Conservation (phyloP, 2,113 vertebrate genomes). For the Rhinichthys klamathensis region DNA sequence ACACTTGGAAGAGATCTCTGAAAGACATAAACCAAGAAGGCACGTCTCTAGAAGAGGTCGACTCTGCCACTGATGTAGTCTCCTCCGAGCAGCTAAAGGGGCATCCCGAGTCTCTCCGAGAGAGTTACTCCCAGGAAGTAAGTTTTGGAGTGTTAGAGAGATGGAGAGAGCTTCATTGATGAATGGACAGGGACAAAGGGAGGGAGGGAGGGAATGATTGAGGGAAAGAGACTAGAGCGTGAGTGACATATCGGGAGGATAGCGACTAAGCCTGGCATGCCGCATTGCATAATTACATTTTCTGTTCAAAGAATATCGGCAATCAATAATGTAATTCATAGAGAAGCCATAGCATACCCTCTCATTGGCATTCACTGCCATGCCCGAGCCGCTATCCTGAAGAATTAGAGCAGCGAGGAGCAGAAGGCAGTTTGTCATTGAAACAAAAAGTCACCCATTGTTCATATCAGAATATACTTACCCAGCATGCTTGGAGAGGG, state of each 20-base stretch:
- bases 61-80: conserved; percentile 22
- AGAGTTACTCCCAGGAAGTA: too few relatives aligned
- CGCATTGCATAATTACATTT: conserved; percentile 89
- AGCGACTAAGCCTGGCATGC: conserved; percentile 49
- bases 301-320: conserved; percentile 83
- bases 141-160: not conserved
- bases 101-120: not conserved
- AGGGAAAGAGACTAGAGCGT: conserved; percentile 53
- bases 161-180: conserved; percentile 36
- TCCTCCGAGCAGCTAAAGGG: not conserved
- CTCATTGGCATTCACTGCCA: conserved; percentile 71
- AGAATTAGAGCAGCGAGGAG: conserved; percentile 65
- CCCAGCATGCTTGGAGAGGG: conserved; percentile 49
- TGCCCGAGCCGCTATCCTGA: conserved; percentile 65
- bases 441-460: conserved; percentile 67
- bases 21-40: conserved; percentile 19
- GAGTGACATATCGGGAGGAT: conserved; percentile 56
- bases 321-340: conserved; percentile 90
- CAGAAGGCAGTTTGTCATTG: conserved; percentile 65
- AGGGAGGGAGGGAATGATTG: conserved; percentile 41
- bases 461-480: conserved; percentile 63
- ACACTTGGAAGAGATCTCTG: conserved; percentile 25
- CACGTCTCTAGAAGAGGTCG: not conserved
- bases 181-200: conserved; percentile 31
- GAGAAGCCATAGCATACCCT: conserved; percentile 72